These are phyloP conservation scores for Drosophila dunni DNA, from an alignment of 1,140 invertebrate species.

Conservation along the genomic window DNA sequence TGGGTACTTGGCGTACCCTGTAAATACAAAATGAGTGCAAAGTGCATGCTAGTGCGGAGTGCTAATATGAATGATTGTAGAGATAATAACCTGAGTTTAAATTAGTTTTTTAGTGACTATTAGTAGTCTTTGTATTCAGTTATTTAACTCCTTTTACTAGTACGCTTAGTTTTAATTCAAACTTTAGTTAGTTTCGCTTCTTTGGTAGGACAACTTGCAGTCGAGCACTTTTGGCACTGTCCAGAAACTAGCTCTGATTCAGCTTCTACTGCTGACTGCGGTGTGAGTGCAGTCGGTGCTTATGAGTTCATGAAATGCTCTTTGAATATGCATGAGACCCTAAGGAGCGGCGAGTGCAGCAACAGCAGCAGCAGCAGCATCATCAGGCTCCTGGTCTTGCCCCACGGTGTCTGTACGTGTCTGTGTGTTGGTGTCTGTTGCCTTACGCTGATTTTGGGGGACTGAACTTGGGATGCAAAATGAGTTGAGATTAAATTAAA, in stretches of 20 bases:
- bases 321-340: conserved; percentile 81
- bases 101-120: too few relatives aligned
- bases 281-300: conserved; percentile 69
- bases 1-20: conserved; percentile 15
- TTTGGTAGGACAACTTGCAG: neutral
- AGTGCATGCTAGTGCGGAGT: neutral
- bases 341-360: conserved; percentile 75
- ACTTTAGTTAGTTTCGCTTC: too few relatives aligned
- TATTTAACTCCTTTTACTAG: too few relatives aligned
- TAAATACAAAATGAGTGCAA: neutral
- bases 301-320: conserved; percentile 81
- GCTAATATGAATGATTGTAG: too few relatives aligned
- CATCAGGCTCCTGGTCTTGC: conserved; percentile 10
- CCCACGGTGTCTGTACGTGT: neutral
- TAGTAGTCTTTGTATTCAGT: too few relatives aligned
- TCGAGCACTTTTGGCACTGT: neutral
- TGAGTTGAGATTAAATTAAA: conserved; percentile 72
- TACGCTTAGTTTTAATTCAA: too few relatives aligned
- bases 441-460: conserved; percentile 25
- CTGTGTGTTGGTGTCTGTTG: conserved; percentile 23
- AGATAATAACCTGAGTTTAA: too few relatives aligned
- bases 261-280: neutral
- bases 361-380: conserved; percentile 8
- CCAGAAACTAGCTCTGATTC: conserved; percentile 1
- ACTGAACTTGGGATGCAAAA: conserved; percentile 32